Percentiles rank a stretch among this genome's conserved stretches.
phyloP scores from a whole-genome alignment of 1,140 invertebrate genomes.

The Sinella curviseta region DNA sequence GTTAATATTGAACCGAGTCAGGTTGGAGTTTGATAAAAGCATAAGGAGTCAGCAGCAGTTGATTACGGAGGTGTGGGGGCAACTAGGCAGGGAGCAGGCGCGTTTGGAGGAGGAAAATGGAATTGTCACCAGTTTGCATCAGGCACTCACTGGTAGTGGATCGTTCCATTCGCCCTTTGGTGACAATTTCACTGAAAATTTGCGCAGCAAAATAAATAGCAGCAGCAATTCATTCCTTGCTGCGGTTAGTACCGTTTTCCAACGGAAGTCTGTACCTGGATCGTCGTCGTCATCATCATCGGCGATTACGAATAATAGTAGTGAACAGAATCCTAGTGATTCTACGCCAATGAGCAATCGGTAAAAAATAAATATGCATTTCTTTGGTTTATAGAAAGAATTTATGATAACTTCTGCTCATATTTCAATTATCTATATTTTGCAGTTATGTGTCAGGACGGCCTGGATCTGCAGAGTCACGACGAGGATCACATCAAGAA shows the following conservation, averaged over 20 bases:
- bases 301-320: too few relatives aligned
- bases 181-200: conserved; percentile 14
- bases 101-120: neutral
- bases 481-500: neutral
- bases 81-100: neutral
- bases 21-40: neutral
- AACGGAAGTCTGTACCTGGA: neutral
- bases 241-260: neutral
- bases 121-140: neutral
- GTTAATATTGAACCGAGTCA: neutral
- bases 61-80: neutral
- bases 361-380: too few relatives aligned
- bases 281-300: too few relatives aligned
- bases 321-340: neutral
- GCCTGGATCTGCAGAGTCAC: neutral
- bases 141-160: neutral
- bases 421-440: too few relatives aligned
- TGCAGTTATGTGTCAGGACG: conserved; percentile 2
- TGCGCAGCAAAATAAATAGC: neutral
- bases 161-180: neutral
- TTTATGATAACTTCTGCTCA: too few relatives aligned
- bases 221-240: neutral
- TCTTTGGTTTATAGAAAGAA: too few relatives aligned
- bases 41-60: neutral
- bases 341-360: too few relatives aligned